Base-by-base conservation (phyloP, 2,797 vertebrate species). In the Falco rusticolus region DNA sequence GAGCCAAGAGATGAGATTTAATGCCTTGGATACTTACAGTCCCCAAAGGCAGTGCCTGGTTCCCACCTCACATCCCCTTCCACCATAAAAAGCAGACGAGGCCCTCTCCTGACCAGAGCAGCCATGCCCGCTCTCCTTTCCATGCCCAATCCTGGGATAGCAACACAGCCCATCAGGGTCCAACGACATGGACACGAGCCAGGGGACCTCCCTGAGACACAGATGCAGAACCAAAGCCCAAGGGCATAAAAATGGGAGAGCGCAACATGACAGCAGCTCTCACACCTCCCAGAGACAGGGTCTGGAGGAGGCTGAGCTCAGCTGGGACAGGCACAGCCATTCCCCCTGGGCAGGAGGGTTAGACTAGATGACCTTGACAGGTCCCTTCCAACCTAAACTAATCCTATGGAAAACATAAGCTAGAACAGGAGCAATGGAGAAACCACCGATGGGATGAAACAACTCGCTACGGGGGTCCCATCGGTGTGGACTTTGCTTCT, bases 401-500 rank as follows among this genome's bases (percentile, higher is more conserved):
- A n/a, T 59, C 43, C 24, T 28, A 34, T 11, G 13, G 64, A 71
- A 75, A 87, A 51, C 17, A n/a, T 5, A 57, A 59, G 4, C 15
- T 4, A 2, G 60, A 84, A 78, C 0, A 3, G 34, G 24, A 74
- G 22, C 54, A 90, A 45, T 1, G 2, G 48, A 51, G 43, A 41
- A 76, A 68, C 5, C 5, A 3, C n/a, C 20, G 41, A 51, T 1
- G 3, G 16, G 17, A 10, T 51, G 50, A 87, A 64, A 71, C 17
- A 59, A 18, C 26, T 25, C 3, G 1, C 39, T 14, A 39, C 2
- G 3, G 34, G 39, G 53, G 51, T 31, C 28, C 57, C 0, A 0
- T 68, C 17, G 1, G 12, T 5, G 22, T 20, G 37, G 28, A 47
- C 31, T 34, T 89, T 1, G 3, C 39, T 45, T 61, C 63, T 76